Evolutionary conservation across 2,113 vertebrate species (phyloP), one percentile per base, ranked within the genome.

Genomic region (Eurypyga helias): DNA sequence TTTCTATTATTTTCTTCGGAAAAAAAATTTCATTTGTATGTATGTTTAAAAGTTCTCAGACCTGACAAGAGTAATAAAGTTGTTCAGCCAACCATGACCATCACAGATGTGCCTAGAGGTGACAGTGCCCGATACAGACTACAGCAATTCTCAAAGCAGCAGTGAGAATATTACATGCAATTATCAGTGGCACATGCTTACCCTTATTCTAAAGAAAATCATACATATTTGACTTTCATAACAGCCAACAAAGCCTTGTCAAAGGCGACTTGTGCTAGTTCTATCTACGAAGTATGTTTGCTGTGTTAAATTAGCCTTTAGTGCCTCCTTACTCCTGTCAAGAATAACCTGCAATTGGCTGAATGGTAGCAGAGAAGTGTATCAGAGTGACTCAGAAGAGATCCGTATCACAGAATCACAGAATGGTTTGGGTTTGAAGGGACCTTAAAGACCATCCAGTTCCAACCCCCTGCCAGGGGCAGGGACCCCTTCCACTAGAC

Each of bases 371-470:
- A 83, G 34, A 81, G 78, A 57, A 71, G 12, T 19, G 33, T 24
- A n/a, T 13, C 0, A 0, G 7, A 55, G 29, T 33, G 33, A 13
- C 18, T 2, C 52, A 49, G 26, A 91, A 79, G 17, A 81, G 19
- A 26, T 46, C 80, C 0, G 1, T 13, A n/a, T n/a, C n/a, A n/a
- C n/a, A n/a, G n/a, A n/a, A n/a, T n/a, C n/a, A n/a, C n/a, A n/a
- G n/a, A n/a, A n/a, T n/a, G n/a, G n/a, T n/a, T n/a, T n/a, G n/a
- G n/a, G n/a, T n/a, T n/a, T n/a, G n/a, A n/a, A n/a, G n/a, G n/a
- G n/a, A n/a, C n/a, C n/a, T n/a, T n/a, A n/a, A n/a, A n/a, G n/a
- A n/a, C n/a, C n/a, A n/a, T n/a, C n/a, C n/a, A n/a, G n/a, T n/a
- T n/a, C n/a, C n/a, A n/a, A n/a, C n/a, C n/a, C n/a, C n/a, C n/a